Evolutionary conservation across 1,140 invertebrate species (phyloP), one percentile per base, ranked within the genome.

Genomic region (Zaprionus africanus): DNA sequence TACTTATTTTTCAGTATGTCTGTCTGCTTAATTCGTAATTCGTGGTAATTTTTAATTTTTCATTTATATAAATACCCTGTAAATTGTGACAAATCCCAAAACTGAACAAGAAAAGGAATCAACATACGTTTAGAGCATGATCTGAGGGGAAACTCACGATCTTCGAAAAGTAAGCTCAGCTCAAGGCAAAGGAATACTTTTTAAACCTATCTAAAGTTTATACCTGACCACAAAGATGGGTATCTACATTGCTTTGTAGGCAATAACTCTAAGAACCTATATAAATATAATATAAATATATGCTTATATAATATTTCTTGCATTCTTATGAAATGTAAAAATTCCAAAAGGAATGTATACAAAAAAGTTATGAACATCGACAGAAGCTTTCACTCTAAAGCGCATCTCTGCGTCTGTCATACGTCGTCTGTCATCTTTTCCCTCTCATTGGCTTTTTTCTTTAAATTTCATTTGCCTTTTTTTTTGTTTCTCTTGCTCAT

Each of bases 1-100:
- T 70, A 62, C 62, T 54, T 36, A 64, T 31, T 56, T 73, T 54
- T 63, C 54, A 49, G 43, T 49, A 38, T 51, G 26, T 67, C 57
- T 56, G 36, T 34, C 51, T 15, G 36, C 43, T 56, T 77, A 74
- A 61, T 62, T 41, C 65, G 41, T 51, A 51, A 24, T 51, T 51
- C 41, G 46, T 51, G 46, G 9, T 51, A 24, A 51, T 19, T 26
- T 59, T 12, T 51, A 24, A 51, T 19, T 26, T 59, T 12, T 51
- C 49, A 59, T 51, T 64, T 12, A 46, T 58, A 24, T 19, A 26
- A 31, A 58, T 60, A 59, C 56, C 56, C 64, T 68, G 65, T 59
- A 19, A 46, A 59, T 43, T 4, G 26, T 34, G 5, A 41, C 7
- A 41, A 41, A 41, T 15, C 5, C 4, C 38, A 41, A n/a, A 41